Conservation (phyloP, 2,797 vertebrate species). For the Anableps anableps region DNA sequence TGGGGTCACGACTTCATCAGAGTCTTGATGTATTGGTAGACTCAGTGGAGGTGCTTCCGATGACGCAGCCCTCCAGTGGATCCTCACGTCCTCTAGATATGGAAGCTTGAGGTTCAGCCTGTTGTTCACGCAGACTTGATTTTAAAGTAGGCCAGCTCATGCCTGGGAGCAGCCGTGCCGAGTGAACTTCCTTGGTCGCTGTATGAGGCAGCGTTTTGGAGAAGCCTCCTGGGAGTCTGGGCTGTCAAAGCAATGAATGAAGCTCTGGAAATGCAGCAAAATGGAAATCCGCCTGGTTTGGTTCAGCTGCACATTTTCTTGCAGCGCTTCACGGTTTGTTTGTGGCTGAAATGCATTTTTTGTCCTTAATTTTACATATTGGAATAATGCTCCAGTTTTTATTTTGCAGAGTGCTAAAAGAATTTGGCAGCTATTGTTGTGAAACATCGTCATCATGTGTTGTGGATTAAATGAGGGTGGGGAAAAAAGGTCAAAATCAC, state of each 20-base stretch:
- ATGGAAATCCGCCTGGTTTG: conserved; percentile 14
- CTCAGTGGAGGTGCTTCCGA: conserved; percentile 19
- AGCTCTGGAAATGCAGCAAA: conserved; percentile 25
- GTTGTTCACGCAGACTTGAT: conserved; percentile 56
- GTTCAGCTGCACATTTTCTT: conserved; percentile 8
- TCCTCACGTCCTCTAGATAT: conserved; percentile 21
- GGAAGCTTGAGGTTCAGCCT: conserved; percentile 51
- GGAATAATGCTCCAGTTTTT: not conserved
- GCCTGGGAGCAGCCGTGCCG: conserved; percentile 70
- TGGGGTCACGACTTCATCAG: conserved; percentile 43
- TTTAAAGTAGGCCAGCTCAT: conserved; percentile 79
- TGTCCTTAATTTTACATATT: not conserved
- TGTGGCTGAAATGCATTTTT: not conserved
- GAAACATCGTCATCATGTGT: not conserved
- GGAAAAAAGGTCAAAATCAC: not conserved
- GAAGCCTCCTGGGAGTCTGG: conserved; percentile 51
- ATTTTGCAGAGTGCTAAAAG: not conserved
- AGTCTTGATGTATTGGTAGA: conserved; percentile 36
- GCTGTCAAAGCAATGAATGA: conserved; percentile 58
- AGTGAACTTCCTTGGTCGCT: conserved; percentile 66
- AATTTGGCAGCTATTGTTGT: not conserved
- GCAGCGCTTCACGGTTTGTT: not conserved
- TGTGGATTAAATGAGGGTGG: too few relatives aligned
- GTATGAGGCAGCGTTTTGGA: conserved; percentile 60
- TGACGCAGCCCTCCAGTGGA: conserved; percentile 18